Evolutionary conservation across 2,888 invertebrate species (phyloP), one percentile per base, ranked within the genome.

Genomic region (Drosophila neoperkinsi): DNA sequence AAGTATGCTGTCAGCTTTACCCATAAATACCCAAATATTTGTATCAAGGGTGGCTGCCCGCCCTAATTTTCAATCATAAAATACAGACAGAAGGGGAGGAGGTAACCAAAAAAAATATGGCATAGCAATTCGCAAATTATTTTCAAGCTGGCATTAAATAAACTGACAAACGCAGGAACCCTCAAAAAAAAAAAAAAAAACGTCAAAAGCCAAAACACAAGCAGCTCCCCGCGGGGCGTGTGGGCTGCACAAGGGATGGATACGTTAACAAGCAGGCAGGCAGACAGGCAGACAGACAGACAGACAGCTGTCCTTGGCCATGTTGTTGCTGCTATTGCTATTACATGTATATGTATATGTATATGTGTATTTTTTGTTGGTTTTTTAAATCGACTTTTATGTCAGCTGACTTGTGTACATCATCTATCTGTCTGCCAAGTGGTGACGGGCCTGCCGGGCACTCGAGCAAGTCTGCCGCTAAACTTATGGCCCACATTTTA

Each of bases 81-180:
- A 70, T 68, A 74, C 90, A 88, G 74, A 67, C 68, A 55, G 30
- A 36, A 1, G 10, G 18, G 16, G 25, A 34, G 31, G 21, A 34
- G 21, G 16, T 9, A 51, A 49, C 7, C 64, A 59, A 76, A 38
- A 59, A 62, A 83, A 82, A 88, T 76, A 85, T 88, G 89, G 81
- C 84, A 86, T 61, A 76, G 85, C 90, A 90, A 90, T 90, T 88
- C 84, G 82, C 88, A 88, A 88, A 88, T 88, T 88, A 87, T 88
- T 87, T 87, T 90, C 90, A 76, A 84, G 89, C 81, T 79, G 74
- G 77, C 85, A 90, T 89, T 84, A 87, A 90, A 84, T 89, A 89
- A 90, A 90, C 82, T 90, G 88, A 87, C 87, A 87, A 76, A 64
- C 68, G 73, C 83, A 79, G 84, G 41, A 80, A 68, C 67, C 77